Percentiles rank a stretch among this genome's conserved stretches.
phyloP scores from a whole-genome alignment of 2,113 vertebrate species.

The Actenoides lindsayi region DNA sequence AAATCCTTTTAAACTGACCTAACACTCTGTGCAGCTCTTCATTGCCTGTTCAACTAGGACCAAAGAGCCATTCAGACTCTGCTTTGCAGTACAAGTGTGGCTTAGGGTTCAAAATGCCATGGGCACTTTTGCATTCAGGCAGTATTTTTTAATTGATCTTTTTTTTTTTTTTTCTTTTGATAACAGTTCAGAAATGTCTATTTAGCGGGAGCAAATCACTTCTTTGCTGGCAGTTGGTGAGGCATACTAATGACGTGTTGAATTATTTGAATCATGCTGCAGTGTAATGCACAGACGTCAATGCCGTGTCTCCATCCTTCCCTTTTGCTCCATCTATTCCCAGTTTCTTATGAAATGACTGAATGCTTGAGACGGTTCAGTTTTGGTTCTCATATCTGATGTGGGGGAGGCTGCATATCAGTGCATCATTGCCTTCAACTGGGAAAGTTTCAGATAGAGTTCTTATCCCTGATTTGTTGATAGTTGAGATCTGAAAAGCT shows the following conservation, averaged over 20 bases:
- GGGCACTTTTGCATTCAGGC: neutral
- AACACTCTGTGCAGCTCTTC: neutral
- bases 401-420: neutral
- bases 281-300: neutral
- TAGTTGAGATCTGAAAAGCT: neutral
- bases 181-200: neutral
- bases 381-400: neutral
- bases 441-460: neutral
- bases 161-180: neutral
- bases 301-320: neutral
- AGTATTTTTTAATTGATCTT: neutral
- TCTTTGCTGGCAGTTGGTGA: neutral
- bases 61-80: neutral
- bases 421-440: neutral
- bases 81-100: neutral
- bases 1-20: neutral
- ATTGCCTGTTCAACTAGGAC: neutral
- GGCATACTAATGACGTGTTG: neutral
- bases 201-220: conserved; percentile 19
- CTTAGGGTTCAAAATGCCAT: neutral
- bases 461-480: neutral
- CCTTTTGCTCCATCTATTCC: neutral
- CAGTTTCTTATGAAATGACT: neutral
- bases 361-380: neutral
- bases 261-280: conserved; percentile 40